Conservation (phyloP, 1,140 invertebrate species). For the Amyelois transitella region DNA sequence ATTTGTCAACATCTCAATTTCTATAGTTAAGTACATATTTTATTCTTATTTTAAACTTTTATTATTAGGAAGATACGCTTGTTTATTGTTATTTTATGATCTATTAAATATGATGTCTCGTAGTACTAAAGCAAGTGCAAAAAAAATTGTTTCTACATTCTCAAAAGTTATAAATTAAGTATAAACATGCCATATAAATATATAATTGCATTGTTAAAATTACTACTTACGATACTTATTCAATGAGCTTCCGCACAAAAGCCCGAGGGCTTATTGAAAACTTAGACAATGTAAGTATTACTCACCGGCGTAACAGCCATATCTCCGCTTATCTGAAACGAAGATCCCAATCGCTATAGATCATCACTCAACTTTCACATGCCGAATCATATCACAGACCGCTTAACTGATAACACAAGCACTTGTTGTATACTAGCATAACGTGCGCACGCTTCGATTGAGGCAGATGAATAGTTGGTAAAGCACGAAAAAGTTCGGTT, state of each 20-base stretch:
- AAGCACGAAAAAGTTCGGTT: slow-evolving; percentile 56
- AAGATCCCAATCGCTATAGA: slow-evolving; percentile 41
- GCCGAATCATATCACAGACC: slow-evolving; percentile 17
- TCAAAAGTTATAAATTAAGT: no score
- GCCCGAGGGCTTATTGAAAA: slow-evolving; percentile 6
- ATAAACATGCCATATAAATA: no score
- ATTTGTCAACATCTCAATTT: no score
- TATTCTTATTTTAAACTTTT: no score
- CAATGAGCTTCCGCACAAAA: not conserved
- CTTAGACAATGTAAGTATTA: slow-evolving; percentile 9
- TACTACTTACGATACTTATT: no score
- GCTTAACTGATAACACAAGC: slow-evolving; percentile 19
- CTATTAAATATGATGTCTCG: no score
- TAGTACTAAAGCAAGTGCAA: no score
- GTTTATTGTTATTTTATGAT: no score
- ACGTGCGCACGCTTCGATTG: slow-evolving; percentile 35
- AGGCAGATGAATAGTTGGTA: slow-evolving; percentile 43
- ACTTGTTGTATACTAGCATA: slow-evolving; percentile 23
- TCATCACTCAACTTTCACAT: slow-evolving; percentile 56
- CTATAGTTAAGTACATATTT: no score
- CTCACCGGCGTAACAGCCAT: slow-evolving; percentile 52
- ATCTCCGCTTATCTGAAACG: slow-evolving; percentile 37
- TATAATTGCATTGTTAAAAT: no score
- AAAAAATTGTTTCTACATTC: no score
- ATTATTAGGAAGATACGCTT: no score